phyloP scores from a whole-genome alignment of 2,888 invertebrate species.

The Adelognathus sp. region DNA sequence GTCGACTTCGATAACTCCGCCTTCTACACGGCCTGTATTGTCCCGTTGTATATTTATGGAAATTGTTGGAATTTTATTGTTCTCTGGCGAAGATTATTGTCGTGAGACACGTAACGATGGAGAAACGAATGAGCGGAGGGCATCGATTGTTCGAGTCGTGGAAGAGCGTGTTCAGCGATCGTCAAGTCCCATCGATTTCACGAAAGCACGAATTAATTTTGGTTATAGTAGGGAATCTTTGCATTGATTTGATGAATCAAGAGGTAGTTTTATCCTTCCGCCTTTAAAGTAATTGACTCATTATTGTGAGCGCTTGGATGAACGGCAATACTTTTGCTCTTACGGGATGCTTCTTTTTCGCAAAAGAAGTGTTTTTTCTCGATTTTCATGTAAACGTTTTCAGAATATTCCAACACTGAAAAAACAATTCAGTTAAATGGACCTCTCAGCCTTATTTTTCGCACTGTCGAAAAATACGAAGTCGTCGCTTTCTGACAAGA shows the following conservation, averaged over 20 bases:
- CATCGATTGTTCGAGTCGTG: conserved; percentile 20
- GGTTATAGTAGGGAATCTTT: neutral
- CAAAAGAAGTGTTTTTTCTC: too few relatives aligned
- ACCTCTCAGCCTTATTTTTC: too few relatives aligned
- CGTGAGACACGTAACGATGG: conserved; percentile 35
- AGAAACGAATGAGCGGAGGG: neutral
- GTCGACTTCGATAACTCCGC: conserved; percentile 2
- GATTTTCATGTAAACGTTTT: too few relatives aligned
- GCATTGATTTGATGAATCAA: conserved; percentile 26
- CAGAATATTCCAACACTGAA: too few relatives aligned
- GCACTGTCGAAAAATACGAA: too few relatives aligned
- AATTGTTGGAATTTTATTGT: conserved; percentile 49
- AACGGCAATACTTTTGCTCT: too few relatives aligned
- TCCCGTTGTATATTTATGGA: conserved; percentile 46
- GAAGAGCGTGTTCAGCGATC: conserved; percentile 4
- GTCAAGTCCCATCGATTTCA: conserved; percentile 11
- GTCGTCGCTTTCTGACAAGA: too few relatives aligned
- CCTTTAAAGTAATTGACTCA: too few relatives aligned
- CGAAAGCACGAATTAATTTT: neutral
- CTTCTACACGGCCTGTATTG: conserved; percentile 2
- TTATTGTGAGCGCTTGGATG: too few relatives aligned
- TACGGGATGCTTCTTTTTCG: too few relatives aligned
- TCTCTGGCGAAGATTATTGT: conserved; percentile 45
- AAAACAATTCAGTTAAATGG: too few relatives aligned
- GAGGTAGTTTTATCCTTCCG: too few relatives aligned